Percentiles rank a stretch among this genome's conserved stretches.
Evolutionary conservation across 53 echinoderm and acorn worm genomes (phyloP).

Genomic region (Henricia sp.): DNA sequence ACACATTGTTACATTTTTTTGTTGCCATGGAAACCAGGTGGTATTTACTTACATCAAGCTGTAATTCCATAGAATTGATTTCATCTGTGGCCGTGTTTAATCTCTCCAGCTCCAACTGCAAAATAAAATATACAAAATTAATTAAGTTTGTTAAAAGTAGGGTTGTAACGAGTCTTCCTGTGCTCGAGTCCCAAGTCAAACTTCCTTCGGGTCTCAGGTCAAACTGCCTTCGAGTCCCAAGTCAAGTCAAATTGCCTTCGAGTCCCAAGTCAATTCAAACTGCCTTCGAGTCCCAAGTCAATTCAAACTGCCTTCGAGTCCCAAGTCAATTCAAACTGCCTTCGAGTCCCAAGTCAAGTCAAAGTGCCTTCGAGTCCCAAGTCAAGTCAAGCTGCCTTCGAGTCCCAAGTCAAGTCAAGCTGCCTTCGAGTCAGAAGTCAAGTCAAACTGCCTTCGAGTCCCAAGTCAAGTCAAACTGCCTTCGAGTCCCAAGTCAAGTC

Average conservation of each 20-base stretch:
- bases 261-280: no score
- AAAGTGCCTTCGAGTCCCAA: no score
- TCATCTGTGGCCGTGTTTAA: slow-evolving; percentile 90
- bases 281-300: not conserved
- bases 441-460: no score
- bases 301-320: not conserved
- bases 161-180: no score
- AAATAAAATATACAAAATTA: not conserved
- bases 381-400: no score
- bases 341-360: no score
- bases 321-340: no score
- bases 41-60: slow-evolving; percentile 95
- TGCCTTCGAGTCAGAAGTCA: no score
- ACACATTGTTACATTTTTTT: not conserved
- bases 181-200: not conserved
- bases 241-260: not conserved
- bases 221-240: not conserved
- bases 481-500: no score
- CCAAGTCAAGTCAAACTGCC: no score
- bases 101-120: slow-evolving; percentile 87
- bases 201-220: not conserved
- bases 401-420: no score
- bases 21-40: no score
- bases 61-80: slow-evolving; percentile 90
- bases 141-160: not conserved